A percentile compares a stretch with the other conserved stretches of the same genome.
Evolutionary conservation across 2,113 vertebrate genomes (phyloP).

Genomic region (Zosterops hypoxanthus): DNA sequence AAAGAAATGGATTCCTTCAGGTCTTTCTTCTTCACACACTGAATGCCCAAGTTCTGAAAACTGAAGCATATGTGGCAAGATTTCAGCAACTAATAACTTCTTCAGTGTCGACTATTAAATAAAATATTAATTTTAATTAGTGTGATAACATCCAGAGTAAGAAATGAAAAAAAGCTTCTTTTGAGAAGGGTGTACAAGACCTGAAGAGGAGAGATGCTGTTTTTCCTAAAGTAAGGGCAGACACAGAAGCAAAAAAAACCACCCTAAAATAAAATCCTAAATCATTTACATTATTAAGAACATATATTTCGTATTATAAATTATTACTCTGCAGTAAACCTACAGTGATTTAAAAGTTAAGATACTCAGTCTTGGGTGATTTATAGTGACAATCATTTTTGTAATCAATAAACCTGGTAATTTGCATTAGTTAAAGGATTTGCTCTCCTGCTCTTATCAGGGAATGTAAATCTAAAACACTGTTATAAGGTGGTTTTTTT

Average conservation of each 20-base stretch:
- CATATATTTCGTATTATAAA: neutral
- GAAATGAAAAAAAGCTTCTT: neutral
- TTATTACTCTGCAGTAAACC: neutral
- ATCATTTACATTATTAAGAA: neutral
- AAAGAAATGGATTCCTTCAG: conserved; percentile 91
- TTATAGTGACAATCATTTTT: neutral
- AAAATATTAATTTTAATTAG: neutral
- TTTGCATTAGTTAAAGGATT: neutral
- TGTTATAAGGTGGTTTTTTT: neutral
- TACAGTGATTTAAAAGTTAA: neutral
- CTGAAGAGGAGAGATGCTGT: neutral
- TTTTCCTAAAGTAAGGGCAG: neutral
- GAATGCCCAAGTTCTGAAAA: conserved; percentile 98
- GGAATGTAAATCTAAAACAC: neutral
- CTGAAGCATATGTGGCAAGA: conserved; percentile 69
- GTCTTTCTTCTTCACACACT: conserved; percentile 95
- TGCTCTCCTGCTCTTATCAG: neutral
- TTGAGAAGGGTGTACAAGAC: neutral
- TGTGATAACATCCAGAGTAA: neutral
- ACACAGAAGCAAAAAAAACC: neutral
- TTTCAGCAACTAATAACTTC: conserved; percentile 2
- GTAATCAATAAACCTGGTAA: neutral
- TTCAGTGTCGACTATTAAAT: neutral
- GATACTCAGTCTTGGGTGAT: neutral
- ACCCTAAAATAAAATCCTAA: neutral